Base-by-base conservation (phyloP, 2,888 invertebrate genomes). In the Sycophila texana region DNA sequence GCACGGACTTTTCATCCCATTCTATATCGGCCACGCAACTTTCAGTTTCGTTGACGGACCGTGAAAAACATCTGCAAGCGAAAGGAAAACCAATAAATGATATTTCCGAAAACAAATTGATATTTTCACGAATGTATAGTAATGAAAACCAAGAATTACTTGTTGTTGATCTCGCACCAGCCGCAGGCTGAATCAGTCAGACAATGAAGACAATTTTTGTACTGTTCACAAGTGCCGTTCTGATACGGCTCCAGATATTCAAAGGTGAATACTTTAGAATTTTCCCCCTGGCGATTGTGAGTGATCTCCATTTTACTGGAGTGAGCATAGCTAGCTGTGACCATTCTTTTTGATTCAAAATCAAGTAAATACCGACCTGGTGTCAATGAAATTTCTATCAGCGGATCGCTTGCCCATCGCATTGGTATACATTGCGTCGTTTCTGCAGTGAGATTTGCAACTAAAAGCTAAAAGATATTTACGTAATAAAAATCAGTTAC, bases 241-340 rank as follows among this genome's bases (percentile, higher is more conserved):
- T 95, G 95, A 90, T 94, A 98, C 0, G 98, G 97, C 88, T 98
- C 97, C 81, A 98, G 91, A 89, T 96, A 96, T 88, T 97, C 96
- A 86, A 96, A 96, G 0, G 97, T 97, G 85, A 97, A 96, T 0
- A 96, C 95, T 92, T 96, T 96, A 0, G 95, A 93, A 86, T 93
- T 95, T 83, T 96, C 96, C 74, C 93, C 92, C 66, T 94, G 94
- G 83, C 93, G 94, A 86, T 94, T 94, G 86, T 96, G 96, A 77
- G 94, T 94, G 80, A 96, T 91, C 88, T 96, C 96, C 95, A 96
- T 96, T 91, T 95, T 96, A 51, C 95, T 95, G 80, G 89, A 86
- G 57, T 88, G 86, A n/a, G 89, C 88, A 57, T 89, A 89, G 74
- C 88, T 89, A 3, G 87, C 84, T 0, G 88, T 86, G 2, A 91